Evolutionary conservation across 2,113 vertebrate genomes (phyloP), one percentile per base, ranked within the genome.

Genomic region (Caloenas nicobarica): DNA sequence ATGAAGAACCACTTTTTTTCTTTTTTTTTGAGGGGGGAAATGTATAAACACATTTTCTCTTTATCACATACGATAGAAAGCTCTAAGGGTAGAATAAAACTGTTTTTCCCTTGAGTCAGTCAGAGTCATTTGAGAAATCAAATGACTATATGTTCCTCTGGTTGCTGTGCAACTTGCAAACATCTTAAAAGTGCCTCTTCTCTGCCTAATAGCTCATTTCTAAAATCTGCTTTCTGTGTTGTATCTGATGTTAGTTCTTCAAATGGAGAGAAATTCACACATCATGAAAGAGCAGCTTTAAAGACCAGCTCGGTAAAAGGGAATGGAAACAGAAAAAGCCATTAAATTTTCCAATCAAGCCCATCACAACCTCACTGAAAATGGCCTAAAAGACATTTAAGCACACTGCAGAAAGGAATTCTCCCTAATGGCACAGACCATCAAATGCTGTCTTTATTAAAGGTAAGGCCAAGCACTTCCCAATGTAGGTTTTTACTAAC

Each of bases 61-160:
- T 96, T 95, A 93, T 96, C 92, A 79, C 77, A 76, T 77, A 85
- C 33, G 84, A 93, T 69, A 92, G 77, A 91, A 95, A 69, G 78
- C 96, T 96, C 84, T 80, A 64, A 85, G 88, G 70, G 69, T 62
- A 92, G 91, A 93, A 96, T 86, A 95, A 91, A 94, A 93, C 86
- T 93, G 86, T 91, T 94, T 91, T 96, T 91, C 91, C 88, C 87
- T 58, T 78, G 82, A 96, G 76, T 95, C 91, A 93, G 90, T 94
- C 95, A 89, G 88, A 95, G 91, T 93, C 88, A 95, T 91, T 93
- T 90, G 85, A 96, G 85, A 94, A 96, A 96, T 96, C 95, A 95
- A 96, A 95, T 94, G 79, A 94, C 92, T 96, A 0, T 60, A 73
- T 89, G 96, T 91, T 96, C 88, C 76, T 83, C 76, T 88, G 93